A percentile compares a stretch with the other conserved stretches of the same genome.
Conservation (phyloP, 2,888 invertebrate species). For the Cryptocheilus praepositus region DNA sequence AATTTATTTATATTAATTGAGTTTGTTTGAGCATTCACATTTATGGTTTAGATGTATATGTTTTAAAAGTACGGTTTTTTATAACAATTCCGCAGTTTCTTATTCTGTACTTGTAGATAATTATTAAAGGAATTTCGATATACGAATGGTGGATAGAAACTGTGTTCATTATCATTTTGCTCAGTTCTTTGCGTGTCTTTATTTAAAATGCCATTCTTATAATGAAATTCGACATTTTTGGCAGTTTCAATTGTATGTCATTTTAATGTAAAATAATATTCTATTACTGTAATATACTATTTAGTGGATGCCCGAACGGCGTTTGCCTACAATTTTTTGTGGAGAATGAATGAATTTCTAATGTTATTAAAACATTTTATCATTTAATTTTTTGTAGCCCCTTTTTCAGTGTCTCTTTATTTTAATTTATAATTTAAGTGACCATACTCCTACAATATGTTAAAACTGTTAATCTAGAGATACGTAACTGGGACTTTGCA, state of each 20-base stretch:
- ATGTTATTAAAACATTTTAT: constrained; percentile 61
- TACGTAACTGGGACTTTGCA: constrained; percentile 47
- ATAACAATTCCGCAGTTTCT: constrained; percentile 46
- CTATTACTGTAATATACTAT: constrained; percentile 56
- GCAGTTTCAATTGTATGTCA: constrained; percentile 46
- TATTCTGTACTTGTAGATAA: constrained; percentile 46
- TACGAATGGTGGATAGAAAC: constrained; percentile 39
- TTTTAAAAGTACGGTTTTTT: constrained; percentile 40
- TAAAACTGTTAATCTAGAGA: constrained; percentile 27
- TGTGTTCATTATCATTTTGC: constrained; percentile 43
- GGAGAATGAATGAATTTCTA: constrained; percentile 53
- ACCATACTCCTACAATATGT: constrained; percentile 22
- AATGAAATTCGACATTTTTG: constrained; percentile 42
- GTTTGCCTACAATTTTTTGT: constrained; percentile 37
- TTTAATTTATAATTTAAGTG: constrained; percentile 45
- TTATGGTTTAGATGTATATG: constrained; percentile 36
- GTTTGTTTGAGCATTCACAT: constrained; percentile 48
- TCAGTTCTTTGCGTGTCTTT: constrained; percentile 46
- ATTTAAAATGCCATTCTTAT: constrained; percentile 46
- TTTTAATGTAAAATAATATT: constrained; percentile 50
- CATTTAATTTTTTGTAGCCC: constrained; percentile 55
- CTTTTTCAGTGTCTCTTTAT: constrained; percentile 46
- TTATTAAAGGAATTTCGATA: constrained; percentile 46
- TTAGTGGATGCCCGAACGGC: constrained; percentile 44
- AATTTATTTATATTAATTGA: constrained; percentile 48